phyloP scores from a whole-genome alignment of 2,888 invertebrate genomes.

The Leptopterna dolabrata region DNA sequence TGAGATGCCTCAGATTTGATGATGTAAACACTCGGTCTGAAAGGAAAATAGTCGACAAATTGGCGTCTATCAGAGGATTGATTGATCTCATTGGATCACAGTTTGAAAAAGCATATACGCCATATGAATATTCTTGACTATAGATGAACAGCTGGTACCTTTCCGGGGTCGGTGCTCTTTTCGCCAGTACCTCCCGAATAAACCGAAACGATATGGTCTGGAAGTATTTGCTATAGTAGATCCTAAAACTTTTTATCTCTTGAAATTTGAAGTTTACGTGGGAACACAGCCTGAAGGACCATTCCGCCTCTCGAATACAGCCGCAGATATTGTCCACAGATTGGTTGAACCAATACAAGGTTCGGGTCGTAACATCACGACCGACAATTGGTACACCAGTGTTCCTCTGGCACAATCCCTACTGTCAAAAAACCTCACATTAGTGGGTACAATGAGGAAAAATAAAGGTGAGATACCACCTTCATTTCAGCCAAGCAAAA shows the following conservation, averaged over 20 bases:
- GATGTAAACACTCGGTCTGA: background rate
- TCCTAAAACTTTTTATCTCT: background rate
- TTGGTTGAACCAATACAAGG: background rate
- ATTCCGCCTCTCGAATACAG: background rate
- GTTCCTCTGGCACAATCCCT: background rate
- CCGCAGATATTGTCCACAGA: background rate
- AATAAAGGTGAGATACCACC: too few relatives aligned
- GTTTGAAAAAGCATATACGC: background rate
- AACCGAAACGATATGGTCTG: background rate
- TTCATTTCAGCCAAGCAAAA: background rate
- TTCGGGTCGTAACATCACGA: background rate
- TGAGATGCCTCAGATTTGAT: conserved; percentile 24
- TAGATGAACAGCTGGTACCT: background rate
- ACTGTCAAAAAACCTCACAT: background rate
- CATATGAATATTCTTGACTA: background rate
- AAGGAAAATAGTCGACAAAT: too few relatives aligned
- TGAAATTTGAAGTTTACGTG: background rate
- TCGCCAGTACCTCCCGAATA: background rate
- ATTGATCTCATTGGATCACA: background rate
- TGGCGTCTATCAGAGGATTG: too few relatives aligned
- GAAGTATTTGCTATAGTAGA: background rate
- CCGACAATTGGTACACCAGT: background rate
- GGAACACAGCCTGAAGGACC: background rate
- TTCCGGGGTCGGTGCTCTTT: background rate
- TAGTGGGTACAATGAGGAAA: background rate